Percentiles rank a stretch among this genome's conserved stretches.
Evolutionary conservation across 23 tunicate species (phyloP).

Genomic region (Trididemnum miniatum): DNA sequence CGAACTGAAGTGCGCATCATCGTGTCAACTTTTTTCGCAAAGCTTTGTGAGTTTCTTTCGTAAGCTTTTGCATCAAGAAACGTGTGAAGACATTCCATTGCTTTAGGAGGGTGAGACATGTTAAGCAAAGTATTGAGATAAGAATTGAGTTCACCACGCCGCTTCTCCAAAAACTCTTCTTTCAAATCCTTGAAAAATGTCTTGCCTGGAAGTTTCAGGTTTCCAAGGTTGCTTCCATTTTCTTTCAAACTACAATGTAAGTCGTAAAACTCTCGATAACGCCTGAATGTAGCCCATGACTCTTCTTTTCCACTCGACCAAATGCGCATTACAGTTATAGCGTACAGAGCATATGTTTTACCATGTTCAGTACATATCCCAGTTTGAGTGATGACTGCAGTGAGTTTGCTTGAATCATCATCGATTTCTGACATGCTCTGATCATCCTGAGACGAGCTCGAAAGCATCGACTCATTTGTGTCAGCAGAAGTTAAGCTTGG

Average conservation of each 20-base stretch:
- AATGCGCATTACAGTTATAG: slow-evolving; percentile 64
- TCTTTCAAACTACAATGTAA: slow-evolving; percentile 80
- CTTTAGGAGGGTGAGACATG: slow-evolving; percentile 55
- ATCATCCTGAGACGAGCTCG: slow-evolving; percentile 66
- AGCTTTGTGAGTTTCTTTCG: slow-evolving; percentile 67
- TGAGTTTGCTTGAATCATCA: slow-evolving; percentile 47
- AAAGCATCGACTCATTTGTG: slow-evolving; percentile 48
- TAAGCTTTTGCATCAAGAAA: slow-evolving; percentile 93
- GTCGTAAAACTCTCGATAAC: slow-evolving; percentile 84
- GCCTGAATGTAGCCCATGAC: slow-evolving; percentile 89
- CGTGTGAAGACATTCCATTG: slow-evolving; percentile 77
- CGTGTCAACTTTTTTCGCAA: slow-evolving; percentile 84
- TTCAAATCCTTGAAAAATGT: slow-evolving; percentile 90
- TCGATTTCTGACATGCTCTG: slow-evolving; percentile 14
- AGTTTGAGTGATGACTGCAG: slow-evolving; percentile 86
- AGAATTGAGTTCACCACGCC: slow-evolving; percentile 65
- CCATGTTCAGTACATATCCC: slow-evolving; percentile 95
- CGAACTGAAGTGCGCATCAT: slow-evolving; percentile 68
- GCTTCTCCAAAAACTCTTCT: slow-evolving; percentile 78
- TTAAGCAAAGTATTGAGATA: slow-evolving; percentile 51
- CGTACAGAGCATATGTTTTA: slow-evolving; percentile 90
- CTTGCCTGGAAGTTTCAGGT: slow-evolving; percentile 65
- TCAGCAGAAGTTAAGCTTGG: slow-evolving; percentile 80
- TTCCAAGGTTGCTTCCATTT: slow-evolving; percentile 78
- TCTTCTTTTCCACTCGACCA: slow-evolving; percentile 60